A percentile compares a stretch with the other conserved stretches of the same genome.
These are phyloP conservation scores for Apogon hyalosoma DNA, from an alignment of 2,797 vertebrate species.

Conservation along the genomic window DNA sequence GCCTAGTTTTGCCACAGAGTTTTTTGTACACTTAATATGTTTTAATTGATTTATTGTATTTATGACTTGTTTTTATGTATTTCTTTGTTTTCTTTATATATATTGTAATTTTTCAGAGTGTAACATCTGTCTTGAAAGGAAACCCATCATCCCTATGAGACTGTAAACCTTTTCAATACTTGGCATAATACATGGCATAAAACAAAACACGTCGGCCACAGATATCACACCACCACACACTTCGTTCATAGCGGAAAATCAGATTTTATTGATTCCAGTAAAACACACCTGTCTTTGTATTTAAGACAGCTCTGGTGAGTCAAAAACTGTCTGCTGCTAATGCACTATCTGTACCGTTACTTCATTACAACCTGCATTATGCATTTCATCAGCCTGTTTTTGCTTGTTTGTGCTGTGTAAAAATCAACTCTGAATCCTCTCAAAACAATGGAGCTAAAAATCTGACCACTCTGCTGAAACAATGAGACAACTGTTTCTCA, in stretches of 20 bases:
- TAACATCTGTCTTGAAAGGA: slow-evolving; percentile 14
- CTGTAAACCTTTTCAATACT: slow-evolving; percentile 34
- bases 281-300: slow-evolving; percentile 72
- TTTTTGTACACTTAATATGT: slow-evolving; percentile 1
- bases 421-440: slow-evolving; percentile 37
- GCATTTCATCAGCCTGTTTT: slow-evolving; percentile 25
- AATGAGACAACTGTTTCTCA: slow-evolving; percentile 79
- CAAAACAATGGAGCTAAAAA: slow-evolving; percentile 64
- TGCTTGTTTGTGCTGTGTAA: slow-evolving; percentile 29
- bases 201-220: slow-evolving; percentile 19
- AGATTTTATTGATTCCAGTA: slow-evolving; percentile 66
- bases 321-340: slow-evolving; percentile 22
- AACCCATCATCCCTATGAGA: slow-evolving; percentile 2
- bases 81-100: slow-evolving; percentile 10
- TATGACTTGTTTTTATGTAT: slow-evolving; percentile 2
- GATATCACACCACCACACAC: slow-evolving; percentile 30
- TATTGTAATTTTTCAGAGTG: slow-evolving; percentile 6
- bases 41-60: slow-evolving; percentile 10
- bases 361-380: slow-evolving; percentile 9
- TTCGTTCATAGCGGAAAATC: slow-evolving; percentile 49
- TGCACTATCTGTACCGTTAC: not conserved
- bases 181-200: slow-evolving; percentile 14
- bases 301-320: slow-evolving; percentile 22
- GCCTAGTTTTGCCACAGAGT: slow-evolving; percentile 3
- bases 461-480: slow-evolving; percentile 65